phyloP scores from a whole-genome alignment of 2,113 vertebrate genomes.

The Ciconia maguari region DNA sequence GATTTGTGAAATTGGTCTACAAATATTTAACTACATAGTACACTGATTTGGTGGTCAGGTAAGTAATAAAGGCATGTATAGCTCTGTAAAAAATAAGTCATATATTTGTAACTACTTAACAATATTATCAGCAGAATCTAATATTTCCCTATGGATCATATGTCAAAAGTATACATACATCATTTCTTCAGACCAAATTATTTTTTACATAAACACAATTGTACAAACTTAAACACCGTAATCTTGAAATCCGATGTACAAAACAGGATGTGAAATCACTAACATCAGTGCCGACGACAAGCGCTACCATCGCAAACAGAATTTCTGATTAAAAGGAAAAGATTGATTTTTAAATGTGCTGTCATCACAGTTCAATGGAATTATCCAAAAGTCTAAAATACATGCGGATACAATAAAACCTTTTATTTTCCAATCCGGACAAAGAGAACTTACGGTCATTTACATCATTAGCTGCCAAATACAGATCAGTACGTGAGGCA shows the following conservation, averaged over 20 bases:
- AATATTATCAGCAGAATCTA: background rate
- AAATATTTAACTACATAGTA: slow-evolving; percentile 48
- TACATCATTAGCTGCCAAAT: slow-evolving; percentile 59
- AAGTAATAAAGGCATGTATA: slow-evolving; percentile 63
- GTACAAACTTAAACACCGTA: slow-evolving; percentile 6
- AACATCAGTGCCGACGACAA: background rate
- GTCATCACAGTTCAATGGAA: background rate
- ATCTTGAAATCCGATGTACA: slow-evolving; percentile 21
- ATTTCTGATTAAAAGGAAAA: background rate
- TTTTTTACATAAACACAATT: background rate
- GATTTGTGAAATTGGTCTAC: slow-evolving; percentile 58
- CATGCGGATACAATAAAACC: slow-evolving; percentile 56
- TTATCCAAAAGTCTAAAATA: slow-evolving; percentile 46
- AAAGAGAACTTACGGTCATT: background rate
- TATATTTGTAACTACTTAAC: background rate
- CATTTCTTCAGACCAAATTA: background rate
- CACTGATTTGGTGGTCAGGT: slow-evolving; percentile 18
- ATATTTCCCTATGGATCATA: background rate
- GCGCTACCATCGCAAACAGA: background rate
- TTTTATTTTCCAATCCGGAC: slow-evolving; percentile 31
- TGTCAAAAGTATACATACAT: background rate
- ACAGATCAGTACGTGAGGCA: background rate
- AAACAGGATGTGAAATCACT: background rate
- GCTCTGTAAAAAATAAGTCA: slow-evolving; percentile 40
- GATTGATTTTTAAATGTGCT: background rate